phyloP scores from a whole-genome alignment of 1,140 invertebrate species.

The Stegodyphus mimosarum region DNA sequence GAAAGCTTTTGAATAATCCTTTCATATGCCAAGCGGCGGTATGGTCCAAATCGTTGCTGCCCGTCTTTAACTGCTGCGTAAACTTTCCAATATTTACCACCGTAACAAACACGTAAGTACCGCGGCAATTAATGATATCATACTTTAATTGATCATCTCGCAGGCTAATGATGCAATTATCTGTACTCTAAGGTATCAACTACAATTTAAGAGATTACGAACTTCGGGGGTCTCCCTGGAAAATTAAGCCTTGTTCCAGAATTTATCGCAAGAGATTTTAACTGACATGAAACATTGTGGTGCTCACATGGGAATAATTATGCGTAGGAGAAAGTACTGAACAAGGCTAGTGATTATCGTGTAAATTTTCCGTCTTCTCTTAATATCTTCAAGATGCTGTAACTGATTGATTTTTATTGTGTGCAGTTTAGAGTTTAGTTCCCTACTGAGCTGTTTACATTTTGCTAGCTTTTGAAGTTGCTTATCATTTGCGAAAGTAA shows the following conservation, averaged over 20 bases:
- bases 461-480: too few relatives aligned
- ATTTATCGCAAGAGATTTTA: constrained; percentile 49
- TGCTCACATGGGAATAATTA: constrained; percentile 38
- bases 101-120: too few relatives aligned
- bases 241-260: constrained; percentile 21
- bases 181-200: constrained; percentile 36
- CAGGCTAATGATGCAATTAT: constrained; percentile 53
- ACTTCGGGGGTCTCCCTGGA: constrained; percentile 21
- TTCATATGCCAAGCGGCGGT: too few relatives aligned
- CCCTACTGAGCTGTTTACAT: too few relatives aligned
- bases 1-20: too few relatives aligned
- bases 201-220: constrained; percentile 52
- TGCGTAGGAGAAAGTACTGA: background rate
- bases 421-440: too few relatives aligned
- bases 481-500: too few relatives aligned
- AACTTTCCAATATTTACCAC: too few relatives aligned
- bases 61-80: too few relatives aligned
- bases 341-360: constrained; percentile 16
- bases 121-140: constrained; percentile 41
- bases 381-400: constrained; percentile 13
- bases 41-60: too few relatives aligned
- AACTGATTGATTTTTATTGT: constrained; percentile 29
- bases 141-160: constrained; percentile 51
- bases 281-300: constrained; percentile 50
- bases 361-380: constrained; percentile 15